A percentile compares a stretch with the other conserved stretches of the same genome.
phyloP scores from a whole-genome alignment of 2,888 invertebrate genomes.

The Drosophila limbata region DNA sequence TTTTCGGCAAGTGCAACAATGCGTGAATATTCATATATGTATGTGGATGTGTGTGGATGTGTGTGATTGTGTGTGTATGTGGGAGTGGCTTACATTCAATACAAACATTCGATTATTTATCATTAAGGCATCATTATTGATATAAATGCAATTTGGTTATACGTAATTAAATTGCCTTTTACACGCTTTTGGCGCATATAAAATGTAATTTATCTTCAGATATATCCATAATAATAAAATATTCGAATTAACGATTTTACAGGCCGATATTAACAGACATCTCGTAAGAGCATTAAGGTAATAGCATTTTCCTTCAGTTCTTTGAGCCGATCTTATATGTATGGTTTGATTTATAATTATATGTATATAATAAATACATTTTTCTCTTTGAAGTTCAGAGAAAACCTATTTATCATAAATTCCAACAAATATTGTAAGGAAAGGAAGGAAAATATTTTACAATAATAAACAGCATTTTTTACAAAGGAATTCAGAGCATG shows the following conservation, averaged over 20 bases:
- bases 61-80: constrained; percentile 13
- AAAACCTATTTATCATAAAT: constrained; percentile 49
- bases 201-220: constrained; percentile 51
- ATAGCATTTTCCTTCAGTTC: not conserved
- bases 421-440: constrained; percentile 23
- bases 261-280: not conserved
- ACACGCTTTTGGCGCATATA: constrained; percentile 38
- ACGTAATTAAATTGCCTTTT: constrained; percentile 66
- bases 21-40: constrained; percentile 4
- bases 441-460: constrained; percentile 50
- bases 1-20: constrained; percentile 44
- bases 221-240: constrained; percentile 47
- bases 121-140: constrained; percentile 69
- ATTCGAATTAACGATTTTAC: constrained; percentile 13
- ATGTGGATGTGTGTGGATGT: constrained; percentile 2
- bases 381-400: not conserved
- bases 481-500: constrained; percentile 60
- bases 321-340: not conserved
- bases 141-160: constrained; percentile 66
- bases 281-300: constrained; percentile 6
- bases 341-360: constrained; percentile 28
- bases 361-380: constrained; percentile 3
- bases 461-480: constrained; percentile 60
- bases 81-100: constrained; percentile 33
- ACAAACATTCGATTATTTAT: constrained; percentile 72